Evolutionary conservation across 2,888 invertebrate species (phyloP).

Genomic region (Netelia melanura): DNA sequence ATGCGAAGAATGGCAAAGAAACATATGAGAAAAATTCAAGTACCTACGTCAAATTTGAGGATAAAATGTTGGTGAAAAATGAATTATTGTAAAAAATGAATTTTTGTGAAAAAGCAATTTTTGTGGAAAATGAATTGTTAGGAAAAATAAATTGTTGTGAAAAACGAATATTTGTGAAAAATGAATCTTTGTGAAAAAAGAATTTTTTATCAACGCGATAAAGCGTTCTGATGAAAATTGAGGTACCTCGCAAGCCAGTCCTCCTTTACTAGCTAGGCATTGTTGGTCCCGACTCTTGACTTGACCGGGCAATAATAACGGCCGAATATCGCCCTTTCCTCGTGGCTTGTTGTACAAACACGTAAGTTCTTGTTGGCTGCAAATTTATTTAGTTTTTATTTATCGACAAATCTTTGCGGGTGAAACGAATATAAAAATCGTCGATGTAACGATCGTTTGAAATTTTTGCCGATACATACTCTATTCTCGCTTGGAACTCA

Average conservation of each 20-base stretch:
- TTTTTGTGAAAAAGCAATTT: too few relatives aligned
- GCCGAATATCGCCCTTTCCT: background rate
- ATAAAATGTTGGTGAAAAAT: background rate
- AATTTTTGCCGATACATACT: conserved; percentile 1
- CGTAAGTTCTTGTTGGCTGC: background rate
- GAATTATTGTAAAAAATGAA: too few relatives aligned
- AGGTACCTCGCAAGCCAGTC: conserved; percentile 10
- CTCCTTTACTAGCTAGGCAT: background rate
- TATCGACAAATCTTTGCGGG: background rate
- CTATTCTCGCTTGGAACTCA: background rate
- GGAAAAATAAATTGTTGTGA: too few relatives aligned
- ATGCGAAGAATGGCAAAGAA: background rate
- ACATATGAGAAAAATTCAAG: background rate
- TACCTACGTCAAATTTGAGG: background rate
- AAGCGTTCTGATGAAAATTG: background rate
- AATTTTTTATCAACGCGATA: background rate
- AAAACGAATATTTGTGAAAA: too few relatives aligned
- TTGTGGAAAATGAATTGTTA: too few relatives aligned
- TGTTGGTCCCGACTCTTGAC: conserved; percentile 32
- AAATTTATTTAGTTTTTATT: background rate
- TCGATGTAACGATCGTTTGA: background rate
- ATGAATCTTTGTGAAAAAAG: background rate
- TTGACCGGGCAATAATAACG: conserved; percentile 51
- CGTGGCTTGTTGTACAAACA: conserved; percentile 27
- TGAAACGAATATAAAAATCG: background rate